A percentile compares a stretch with the other conserved stretches of the same genome.
These are phyloP conservation scores for Catharus ustulatus DNA, from an alignment of 2,797 vertebrate species.

Conservation along the genomic window DNA sequence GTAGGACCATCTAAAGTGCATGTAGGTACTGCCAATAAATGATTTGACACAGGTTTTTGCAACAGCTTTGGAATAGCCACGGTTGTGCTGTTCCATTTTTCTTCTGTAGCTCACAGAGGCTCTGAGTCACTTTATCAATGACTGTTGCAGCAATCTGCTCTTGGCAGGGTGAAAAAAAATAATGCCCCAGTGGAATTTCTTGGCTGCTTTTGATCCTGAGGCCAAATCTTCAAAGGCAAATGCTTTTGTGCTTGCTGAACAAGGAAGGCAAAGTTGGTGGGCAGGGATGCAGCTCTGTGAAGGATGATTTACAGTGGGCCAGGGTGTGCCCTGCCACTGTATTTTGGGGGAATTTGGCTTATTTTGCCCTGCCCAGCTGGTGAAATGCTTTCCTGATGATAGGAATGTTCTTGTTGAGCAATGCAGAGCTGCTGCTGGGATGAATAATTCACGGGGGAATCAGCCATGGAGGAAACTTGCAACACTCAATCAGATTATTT, in stretches of 20 bases:
- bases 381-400: background rate
- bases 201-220: background rate
- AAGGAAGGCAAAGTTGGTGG: background rate
- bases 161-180: background rate
- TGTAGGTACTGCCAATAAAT: background rate
- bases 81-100: background rate
- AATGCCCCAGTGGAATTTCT: background rate
- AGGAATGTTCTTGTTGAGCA: constrained; percentile 27
- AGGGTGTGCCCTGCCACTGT: background rate
- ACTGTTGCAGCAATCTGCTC: background rate
- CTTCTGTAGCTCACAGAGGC: background rate
- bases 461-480: background rate
- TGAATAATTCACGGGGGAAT: constrained; percentile 26
- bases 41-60: background rate
- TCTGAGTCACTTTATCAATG: constrained; percentile 14
- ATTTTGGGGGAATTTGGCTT: background rate
- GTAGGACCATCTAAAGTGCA: background rate
- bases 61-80: background rate
- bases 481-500: background rate
- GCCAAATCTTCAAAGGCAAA: background rate
- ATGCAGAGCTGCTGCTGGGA: background rate
- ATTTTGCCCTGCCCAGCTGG: background rate
- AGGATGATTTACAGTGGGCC: rapidly evolving
- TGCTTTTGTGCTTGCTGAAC: background rate
- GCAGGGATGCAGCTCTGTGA: background rate